Base-by-base conservation (phyloP, 2,113 vertebrate genomes). In the Agelaius tricolor region DNA sequence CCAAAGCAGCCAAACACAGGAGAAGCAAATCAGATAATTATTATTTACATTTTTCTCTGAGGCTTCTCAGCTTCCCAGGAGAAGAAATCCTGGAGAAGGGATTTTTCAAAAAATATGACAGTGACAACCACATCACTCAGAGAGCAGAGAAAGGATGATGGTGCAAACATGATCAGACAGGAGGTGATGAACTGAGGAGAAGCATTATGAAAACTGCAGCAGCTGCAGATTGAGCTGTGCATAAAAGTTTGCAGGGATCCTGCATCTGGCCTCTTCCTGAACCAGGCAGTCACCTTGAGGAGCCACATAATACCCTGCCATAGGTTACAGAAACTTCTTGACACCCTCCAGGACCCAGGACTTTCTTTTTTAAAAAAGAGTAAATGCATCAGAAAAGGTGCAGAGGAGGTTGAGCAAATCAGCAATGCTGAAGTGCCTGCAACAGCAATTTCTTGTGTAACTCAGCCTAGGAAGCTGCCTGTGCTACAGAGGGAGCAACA, bases 111-210 rank as follows among this genome's bases (percentile, higher is more conserved):
- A 54, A 18, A 54, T 54, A 54, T 30, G 51, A 52, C 51, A 54
- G 51, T 18, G 51, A 54, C 51, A 54, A 54, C 51, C 51, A 19
- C 52, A 19, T 14, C 73, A 57, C 49, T 35, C 67, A 51, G 77
- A 35, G 35, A 39, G 39, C 77, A 15, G 51, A 39, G 65, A 17
- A 84, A 0, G 47, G 72, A 37, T 47, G 68, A 51, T 0, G 4
- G 27, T 52, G 68, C 76, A 63, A 72, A 67, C 0, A 1, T 15
- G n/a, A 5, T 41, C 80, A 24, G 57, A n/a, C 0, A 0, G 39
- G 69, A 80, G 61, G 39, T 0, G 1, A 61, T 59, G 73, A 52
- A 14, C 61, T 58, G 87, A 33, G 46, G 57, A 71, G 80, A 54
- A 44, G n/a, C 7, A 1, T 73, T 85, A 22, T 26, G 19, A 17